These are phyloP conservation scores for Myotis planiceps DNA, from an alignment of 2,797 vertebrate genomes.

Conservation along the genomic window DNA sequence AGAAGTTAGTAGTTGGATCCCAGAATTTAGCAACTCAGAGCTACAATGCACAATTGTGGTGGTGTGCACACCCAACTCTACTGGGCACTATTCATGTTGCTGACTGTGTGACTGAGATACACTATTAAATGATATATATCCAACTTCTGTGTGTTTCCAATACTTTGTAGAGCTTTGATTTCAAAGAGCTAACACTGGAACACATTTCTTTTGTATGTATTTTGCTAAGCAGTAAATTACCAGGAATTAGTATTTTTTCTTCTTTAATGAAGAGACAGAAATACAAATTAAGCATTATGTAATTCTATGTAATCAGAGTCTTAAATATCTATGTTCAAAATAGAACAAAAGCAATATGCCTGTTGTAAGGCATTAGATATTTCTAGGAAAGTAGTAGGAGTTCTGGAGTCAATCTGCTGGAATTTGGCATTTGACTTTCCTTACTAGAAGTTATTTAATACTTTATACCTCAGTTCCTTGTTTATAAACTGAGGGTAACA, in stretches of 20 bases:
- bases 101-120: neutral
- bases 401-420: neutral
- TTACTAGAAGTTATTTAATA: neutral
- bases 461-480: neutral
- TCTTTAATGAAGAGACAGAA: neutral
- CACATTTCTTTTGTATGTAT: neutral
- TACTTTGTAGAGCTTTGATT: neutral
- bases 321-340: neutral
- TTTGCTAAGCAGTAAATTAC: neutral
- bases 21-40: neutral
- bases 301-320: neutral
- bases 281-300: neutral
- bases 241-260: neutral
- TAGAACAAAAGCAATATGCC: neutral
- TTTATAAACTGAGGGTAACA: neutral
- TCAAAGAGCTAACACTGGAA: neutral
- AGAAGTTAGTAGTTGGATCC: neutral
- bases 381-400: neutral
- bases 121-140: neutral
- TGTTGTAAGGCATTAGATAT: neutral
- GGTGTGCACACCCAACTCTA: neutral
- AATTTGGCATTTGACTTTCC: neutral
- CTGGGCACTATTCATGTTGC: neutral
- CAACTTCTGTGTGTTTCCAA: neutral
- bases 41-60: neutral